A percentile compares a stretch with the other conserved stretches of the same genome.
Evolutionary conservation across 2,797 vertebrate genomes (phyloP).

Genomic region (Myotis vivesi): DNA sequence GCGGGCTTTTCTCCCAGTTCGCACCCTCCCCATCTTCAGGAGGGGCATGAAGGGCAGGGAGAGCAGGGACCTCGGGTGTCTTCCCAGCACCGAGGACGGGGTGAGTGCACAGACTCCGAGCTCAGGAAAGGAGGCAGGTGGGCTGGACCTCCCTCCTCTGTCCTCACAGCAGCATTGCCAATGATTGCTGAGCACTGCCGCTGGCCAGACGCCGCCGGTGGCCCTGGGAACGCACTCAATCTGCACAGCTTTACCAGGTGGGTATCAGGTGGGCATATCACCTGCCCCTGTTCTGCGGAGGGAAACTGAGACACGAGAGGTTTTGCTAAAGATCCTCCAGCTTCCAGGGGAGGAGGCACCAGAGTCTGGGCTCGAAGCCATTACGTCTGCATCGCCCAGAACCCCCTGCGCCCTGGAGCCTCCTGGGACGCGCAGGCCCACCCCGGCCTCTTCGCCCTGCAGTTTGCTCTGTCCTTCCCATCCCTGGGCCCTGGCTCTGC

Average conservation of each 20-base stretch:
- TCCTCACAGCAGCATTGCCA: neutral
- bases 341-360: neutral
- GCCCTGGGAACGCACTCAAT: neutral
- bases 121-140: neutral
- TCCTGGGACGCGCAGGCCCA: neutral
- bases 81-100: neutral
- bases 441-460: neutral
- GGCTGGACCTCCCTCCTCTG: neutral
- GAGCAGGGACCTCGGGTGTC: neutral
- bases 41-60: too few relatives aligned
- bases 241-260: rapidly evolving
- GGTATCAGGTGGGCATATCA: rapidly evolving
- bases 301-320: neutral
- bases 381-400: rapidly evolving
- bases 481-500: neutral
- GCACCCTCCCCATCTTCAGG: neutral
- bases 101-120: neutral
- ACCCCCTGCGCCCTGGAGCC: neutral
- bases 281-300: neutral
- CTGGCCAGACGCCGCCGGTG: rapidly evolving
- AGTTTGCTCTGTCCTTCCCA: neutral
- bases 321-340: neutral
- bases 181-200: neutral
- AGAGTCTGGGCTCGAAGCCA: neutral
- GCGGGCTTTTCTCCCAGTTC: neutral